Conservation (phyloP, 2,797 vertebrate species). For the Paguma larvata region DNA sequence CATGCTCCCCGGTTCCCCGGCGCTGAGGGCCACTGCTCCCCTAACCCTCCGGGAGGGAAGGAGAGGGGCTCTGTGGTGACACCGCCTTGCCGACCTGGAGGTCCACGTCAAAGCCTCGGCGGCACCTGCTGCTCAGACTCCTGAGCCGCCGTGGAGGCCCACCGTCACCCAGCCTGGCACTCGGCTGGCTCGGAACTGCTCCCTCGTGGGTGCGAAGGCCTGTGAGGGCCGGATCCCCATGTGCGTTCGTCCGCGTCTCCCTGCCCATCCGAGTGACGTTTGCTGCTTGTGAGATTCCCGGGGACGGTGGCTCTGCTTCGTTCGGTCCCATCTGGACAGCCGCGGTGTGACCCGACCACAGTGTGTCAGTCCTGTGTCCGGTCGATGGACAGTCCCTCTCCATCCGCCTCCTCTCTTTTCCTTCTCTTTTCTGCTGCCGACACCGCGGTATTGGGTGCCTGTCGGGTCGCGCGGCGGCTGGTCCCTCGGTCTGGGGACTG, state of each 20-base stretch:
- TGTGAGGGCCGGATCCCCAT: accelerated
- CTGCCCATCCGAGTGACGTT: not conserved
- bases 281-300: not conserved
- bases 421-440: not conserved
- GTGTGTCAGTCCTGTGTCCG: accelerated
- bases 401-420: accelerated
- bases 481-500: not conserved
- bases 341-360: accelerated
- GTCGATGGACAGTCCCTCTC: accelerated
- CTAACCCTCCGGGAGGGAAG: accelerated
- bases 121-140: accelerated
- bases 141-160: accelerated
- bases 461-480: accelerated
- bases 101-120: not conserved
- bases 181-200: not conserved
- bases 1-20: accelerated
- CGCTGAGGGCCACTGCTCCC: accelerated
- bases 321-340: accelerated
- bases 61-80: not conserved
- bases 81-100: too few relatives aligned
- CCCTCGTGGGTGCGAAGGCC: not conserved
- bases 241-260: too few relatives aligned
- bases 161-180: accelerated
- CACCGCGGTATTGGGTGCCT: accelerated
- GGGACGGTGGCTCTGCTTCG: accelerated